These are phyloP conservation scores for Seriola dumerili DNA, from an alignment of 2,113 vertebrate genomes.

Conservation along the genomic window DNA sequence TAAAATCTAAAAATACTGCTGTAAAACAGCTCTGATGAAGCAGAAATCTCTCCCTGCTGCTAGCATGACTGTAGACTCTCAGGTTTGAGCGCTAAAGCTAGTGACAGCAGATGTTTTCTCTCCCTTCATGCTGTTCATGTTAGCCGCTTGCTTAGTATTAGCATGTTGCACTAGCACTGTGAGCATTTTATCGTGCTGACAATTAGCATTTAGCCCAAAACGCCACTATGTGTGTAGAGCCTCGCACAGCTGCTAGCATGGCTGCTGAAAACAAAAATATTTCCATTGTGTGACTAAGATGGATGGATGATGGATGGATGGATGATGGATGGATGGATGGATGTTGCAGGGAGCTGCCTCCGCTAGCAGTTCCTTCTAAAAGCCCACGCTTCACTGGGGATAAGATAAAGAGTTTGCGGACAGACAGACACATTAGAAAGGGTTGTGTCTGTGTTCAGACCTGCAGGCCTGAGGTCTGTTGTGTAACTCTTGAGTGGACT, in stretches of 20 bases:
- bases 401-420: slow-evolving; percentile 1
- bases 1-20: too few relatives aligned
- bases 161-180: too few relatives aligned
- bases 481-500: not conserved
- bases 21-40: too few relatives aligned
- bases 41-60: too few relatives aligned
- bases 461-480: slow-evolving; percentile 11
- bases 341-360: slow-evolving; percentile 30
- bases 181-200: too few relatives aligned
- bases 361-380: slow-evolving; percentile 46
- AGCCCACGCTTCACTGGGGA: slow-evolving; percentile 47
- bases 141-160: not conserved
- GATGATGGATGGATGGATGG: not conserved
- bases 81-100: too few relatives aligned
- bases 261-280: not conserved
- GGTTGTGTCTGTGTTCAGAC: not conserved
- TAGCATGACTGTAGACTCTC: too few relatives aligned
- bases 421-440: not conserved
- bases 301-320: not conserved
- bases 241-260: too few relatives aligned
- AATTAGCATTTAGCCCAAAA: too few relatives aligned
- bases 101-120: too few relatives aligned
- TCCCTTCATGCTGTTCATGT: not conserved
- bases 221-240: too few relatives aligned
- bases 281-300: not conserved